Base-by-base conservation (phyloP, 2,113 vertebrate species). In the Tetrao urogallus region DNA sequence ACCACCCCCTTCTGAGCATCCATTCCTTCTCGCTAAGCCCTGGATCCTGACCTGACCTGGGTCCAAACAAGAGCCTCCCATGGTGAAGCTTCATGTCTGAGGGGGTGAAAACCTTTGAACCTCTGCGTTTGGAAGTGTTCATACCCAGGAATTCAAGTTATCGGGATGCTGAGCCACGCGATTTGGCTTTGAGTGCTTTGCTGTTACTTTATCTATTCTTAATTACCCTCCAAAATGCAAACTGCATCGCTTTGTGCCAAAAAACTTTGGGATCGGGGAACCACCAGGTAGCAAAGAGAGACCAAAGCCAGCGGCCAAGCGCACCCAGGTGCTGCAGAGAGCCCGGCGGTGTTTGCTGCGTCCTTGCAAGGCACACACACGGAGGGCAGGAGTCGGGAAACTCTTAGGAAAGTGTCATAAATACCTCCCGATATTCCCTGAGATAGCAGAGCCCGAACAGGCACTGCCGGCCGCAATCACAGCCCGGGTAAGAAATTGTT, bases 331-430 rank as follows among this genome's bases (percentile, higher is more conserved):
- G 56, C 81, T 1, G 2, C 10, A 38, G 80, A 76, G 36, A 70
- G 69, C n/a, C 82, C 1, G 13, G 84, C 63, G 84, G 67, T 38
- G 4, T 88, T 92, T 88, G 79, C 73, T 5, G 80, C 86, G 70
- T 50, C 75, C 87, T 80, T 86, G 63, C 30, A 80, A 93, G 73
- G 19, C 1, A 0, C 38, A 0, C 42, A 71, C 85, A 74, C 65
- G 60, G 32, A 86, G 48, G 71, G 85, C 77, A 86, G 84, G 72
- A 91, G 83, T 64, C 27, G 24, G 89, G 82, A 96, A 96, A 78
- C 94, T 88, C 91, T 97, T 95, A 86, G 89, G 69, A 94, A 94
- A 95, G 91, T 94, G 86, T 94, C 91, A 95, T 96, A 95, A 96
- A 97, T 97, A 94, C 95, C 93, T 97, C 82, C 77, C 1, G 38